Percentiles rank a stretch among this genome's conserved stretches.
These are phyloP conservation scores for Chunga burmeisteri DNA, from an alignment of 2,113 vertebrate species.

Conservation along the genomic window DNA sequence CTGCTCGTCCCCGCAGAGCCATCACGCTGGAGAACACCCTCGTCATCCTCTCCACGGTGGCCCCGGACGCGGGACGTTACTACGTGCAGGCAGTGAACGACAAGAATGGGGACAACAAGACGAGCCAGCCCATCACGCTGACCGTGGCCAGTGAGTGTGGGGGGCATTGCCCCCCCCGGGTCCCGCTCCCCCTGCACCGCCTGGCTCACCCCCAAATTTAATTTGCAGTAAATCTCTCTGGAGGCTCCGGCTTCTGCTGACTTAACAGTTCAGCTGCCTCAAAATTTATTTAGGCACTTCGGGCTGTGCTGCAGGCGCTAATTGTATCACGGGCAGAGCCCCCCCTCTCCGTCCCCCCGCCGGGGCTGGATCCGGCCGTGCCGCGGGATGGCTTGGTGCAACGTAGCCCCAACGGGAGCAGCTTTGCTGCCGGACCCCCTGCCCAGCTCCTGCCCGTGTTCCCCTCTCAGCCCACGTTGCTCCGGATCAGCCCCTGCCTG, in stretches of 20 bases:
- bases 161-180: background rate
- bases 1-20: constrained; percentile 72
- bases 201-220: background rate
- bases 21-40: constrained; percentile 97
- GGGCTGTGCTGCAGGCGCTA: background rate
- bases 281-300: background rate
- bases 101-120: constrained; percentile 99
- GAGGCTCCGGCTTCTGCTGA: constrained; percentile 17
- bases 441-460: rapidly evolving
- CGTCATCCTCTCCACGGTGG: constrained; percentile 95
- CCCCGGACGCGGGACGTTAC: constrained; percentile 92
- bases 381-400: background rate
- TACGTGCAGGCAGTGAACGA: constrained; percentile 97
- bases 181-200: background rate
- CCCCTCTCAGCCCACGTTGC: background rate
- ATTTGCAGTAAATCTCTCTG: constrained; percentile 58
- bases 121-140: constrained; percentile 93
- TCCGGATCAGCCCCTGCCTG: background rate
- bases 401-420: rapidly evolving
- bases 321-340: background rate
- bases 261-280: background rate
- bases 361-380: rapidly evolving
- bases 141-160: constrained; percentile 89
- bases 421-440: background rate
- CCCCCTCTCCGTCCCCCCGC: rapidly evolving